phyloP scores from a whole-genome alignment of 2,797 vertebrate species.

The Cossypha heuglini region DNA sequence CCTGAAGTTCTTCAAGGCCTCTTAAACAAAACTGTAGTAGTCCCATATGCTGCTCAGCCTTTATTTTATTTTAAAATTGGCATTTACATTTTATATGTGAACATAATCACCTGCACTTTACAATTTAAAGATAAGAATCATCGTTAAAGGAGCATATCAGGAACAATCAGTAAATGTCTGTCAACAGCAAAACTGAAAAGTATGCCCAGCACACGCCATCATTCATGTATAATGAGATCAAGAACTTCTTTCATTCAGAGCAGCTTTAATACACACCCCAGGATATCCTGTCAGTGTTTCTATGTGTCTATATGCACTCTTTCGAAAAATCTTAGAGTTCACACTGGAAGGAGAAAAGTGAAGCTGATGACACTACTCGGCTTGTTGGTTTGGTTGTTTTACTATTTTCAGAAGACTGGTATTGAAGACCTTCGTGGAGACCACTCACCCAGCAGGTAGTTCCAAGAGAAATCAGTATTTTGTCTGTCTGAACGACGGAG shows the following conservation, averaged over 20 bases:
- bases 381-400: neutral
- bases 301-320: accelerated
- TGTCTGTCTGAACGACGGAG: neutral
- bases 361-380: neutral
- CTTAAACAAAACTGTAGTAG: neutral
- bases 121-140: neutral
- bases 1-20: neutral
- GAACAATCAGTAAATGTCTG: neutral
- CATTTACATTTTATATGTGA: neutral
- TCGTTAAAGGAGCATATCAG: neutral
- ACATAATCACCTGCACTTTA: neutral
- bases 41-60: accelerated
- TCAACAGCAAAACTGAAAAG: neutral
- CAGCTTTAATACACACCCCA: neutral
- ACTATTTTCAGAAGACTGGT: neutral
- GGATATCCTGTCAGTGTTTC: neutral
- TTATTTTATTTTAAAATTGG: neutral
- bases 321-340: neutral
- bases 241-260: neutral
- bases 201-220: neutral
- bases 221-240: neutral
- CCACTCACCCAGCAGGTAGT: accelerated
- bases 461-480: neutral
- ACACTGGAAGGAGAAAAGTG: neutral
- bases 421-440: neutral